Percentiles rank a stretch among this genome's conserved stretches.
Conservation (phyloP, 1,140 invertebrate species). For the Drosophila bocqueti region DNA sequence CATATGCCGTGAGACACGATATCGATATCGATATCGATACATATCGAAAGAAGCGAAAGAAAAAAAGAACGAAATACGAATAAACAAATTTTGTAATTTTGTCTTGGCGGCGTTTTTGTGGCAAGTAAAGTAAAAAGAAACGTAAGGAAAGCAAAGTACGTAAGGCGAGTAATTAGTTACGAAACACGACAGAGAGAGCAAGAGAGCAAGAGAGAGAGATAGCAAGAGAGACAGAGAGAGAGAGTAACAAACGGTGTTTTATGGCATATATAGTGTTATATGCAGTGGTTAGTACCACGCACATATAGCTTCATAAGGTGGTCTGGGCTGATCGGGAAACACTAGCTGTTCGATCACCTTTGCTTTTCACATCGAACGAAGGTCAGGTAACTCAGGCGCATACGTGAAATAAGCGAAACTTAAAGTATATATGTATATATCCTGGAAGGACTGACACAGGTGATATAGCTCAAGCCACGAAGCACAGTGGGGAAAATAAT, state of each 20-base stretch:
- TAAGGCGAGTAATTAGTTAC: conserved; percentile 30
- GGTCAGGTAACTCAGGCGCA: conserved; percentile 16
- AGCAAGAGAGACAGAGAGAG: not conserved
- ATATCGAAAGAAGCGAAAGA: conserved; percentile 69
- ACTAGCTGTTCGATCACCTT: conserved; percentile 21
- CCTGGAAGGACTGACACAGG: not conserved
- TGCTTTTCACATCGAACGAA: conserved; percentile 3
- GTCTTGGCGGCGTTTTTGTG: conserved; percentile 30
- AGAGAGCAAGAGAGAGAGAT: not conserved
- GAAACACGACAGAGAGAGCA: conserved; percentile 33
- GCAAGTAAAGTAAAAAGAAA: conserved; percentile 21
- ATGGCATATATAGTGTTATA: not conserved
- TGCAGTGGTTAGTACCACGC: not conserved
- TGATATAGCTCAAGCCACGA: not conserved
- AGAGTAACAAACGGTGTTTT: conserved; percentile 32
- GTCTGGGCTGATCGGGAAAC: not conserved
- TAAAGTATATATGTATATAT: conserved; percentile 5
- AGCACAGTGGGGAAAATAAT: not conserved
- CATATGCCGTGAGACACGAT: conserved; percentile 52
- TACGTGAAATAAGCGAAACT: conserved; percentile 8
- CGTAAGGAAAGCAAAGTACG: conserved; percentile 28
- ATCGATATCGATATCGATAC: conserved; percentile 29
- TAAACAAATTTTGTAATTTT: conserved; percentile 65
- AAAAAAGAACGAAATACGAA: conserved; percentile 65
- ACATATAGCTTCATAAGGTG: conserved; percentile 15